Percentiles rank a stretch among this genome's conserved stretches.
Evolutionary conservation across 1,140 invertebrate genomes (phyloP).

Genomic region (Teleogryllus occipitalis): DNA sequence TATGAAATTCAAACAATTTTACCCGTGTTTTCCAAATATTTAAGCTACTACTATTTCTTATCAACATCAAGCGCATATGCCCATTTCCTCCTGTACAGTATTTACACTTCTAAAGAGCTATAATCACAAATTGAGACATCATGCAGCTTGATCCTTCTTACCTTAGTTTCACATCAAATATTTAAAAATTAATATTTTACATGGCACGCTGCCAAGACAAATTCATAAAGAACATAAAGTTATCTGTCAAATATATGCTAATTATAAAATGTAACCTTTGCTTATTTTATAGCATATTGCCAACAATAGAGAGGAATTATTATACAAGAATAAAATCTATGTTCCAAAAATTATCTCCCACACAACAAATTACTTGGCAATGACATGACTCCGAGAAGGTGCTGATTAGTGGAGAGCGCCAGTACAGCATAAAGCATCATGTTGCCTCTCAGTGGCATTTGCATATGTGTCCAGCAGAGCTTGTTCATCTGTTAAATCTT

Average conservation of each 20-base stretch:
- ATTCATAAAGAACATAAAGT: not conserved
- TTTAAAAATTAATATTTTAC: not conserved
- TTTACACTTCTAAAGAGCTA: slow-evolving; percentile 1
- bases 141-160: not conserved
- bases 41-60: not conserved
- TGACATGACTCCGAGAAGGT: not conserved
- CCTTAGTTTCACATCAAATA: not conserved
- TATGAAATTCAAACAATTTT: not conserved
- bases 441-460: too few species aligned
- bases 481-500: too few species aligned
- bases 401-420: not conserved
- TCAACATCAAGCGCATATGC: not conserved
- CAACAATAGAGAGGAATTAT: not conserved
- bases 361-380: not conserved
- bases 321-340: not conserved
- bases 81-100: not conserved
- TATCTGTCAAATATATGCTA: not conserved
- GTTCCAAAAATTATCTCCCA: not conserved
- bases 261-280: not conserved
- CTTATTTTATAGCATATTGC: not conserved
- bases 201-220: not conserved
- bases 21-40: not conserved
- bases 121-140: not conserved
- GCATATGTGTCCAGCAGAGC: too few species aligned
- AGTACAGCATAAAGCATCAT: not conserved